phyloP scores from a whole-genome alignment of 2,797 vertebrate genomes.

The Arctocebus calabarensis region DNA sequence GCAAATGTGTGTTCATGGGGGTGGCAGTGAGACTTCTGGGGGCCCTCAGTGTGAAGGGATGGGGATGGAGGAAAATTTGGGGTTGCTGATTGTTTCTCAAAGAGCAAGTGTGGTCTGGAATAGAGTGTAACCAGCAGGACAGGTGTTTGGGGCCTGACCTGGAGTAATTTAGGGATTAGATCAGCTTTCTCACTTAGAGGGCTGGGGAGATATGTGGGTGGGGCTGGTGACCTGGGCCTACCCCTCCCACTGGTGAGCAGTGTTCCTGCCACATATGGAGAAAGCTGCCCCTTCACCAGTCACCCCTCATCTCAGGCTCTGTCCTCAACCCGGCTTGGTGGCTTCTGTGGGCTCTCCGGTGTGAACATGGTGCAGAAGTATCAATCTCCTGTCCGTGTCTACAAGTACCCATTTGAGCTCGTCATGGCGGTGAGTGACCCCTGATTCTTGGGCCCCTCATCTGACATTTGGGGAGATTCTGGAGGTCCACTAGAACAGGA shows the following conservation, averaged over 20 bases:
- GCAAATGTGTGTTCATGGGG: not conserved
- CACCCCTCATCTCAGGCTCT: slow-evolving; percentile 5
- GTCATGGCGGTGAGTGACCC: slow-evolving; percentile 97
- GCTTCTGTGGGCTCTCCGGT: slow-evolving; percentile 20
- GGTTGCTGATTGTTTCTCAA: not conserved
- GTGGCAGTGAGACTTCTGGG: not conserved
- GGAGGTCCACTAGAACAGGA: not conserved
- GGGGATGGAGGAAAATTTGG: not conserved
- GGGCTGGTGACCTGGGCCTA: not conserved
- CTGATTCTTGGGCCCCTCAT: slow-evolving; percentile 3
- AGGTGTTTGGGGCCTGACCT: not conserved
- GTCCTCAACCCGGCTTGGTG: not conserved
- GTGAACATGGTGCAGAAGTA: slow-evolving; percentile 98
- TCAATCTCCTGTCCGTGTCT: slow-evolving; percentile 97
- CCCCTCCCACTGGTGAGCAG: not conserved
- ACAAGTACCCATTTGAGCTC: slow-evolving; percentile 98
- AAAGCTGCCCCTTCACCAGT: not conserved
- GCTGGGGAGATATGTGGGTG: not conserved
- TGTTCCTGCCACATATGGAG: not conserved
- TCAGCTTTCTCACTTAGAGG: not conserved
- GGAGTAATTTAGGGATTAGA: not conserved
- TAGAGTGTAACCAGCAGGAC: not conserved
- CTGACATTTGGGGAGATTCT: not conserved
- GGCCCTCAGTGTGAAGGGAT: not conserved
- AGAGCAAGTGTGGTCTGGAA: not conserved